Evolutionary conservation across 2,888 invertebrate genomes (phyloP).

Genomic region (Silvanus unidentatus): DNA sequence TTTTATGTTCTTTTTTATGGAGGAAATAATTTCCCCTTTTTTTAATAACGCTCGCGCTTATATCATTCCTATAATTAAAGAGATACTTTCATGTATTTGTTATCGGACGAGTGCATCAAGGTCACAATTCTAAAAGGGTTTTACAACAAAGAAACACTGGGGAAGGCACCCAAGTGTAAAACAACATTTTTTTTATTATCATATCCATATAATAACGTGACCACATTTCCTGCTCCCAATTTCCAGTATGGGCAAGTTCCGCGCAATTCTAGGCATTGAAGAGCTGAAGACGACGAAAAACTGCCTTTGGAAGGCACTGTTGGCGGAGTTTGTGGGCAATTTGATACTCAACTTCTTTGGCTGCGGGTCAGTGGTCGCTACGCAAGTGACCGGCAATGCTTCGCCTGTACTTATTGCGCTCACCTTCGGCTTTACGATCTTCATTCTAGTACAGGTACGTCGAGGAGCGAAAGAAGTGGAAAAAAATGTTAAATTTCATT

Average conservation of each 20-base stretch:
- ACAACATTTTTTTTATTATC: too few species aligned
- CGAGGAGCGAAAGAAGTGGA: neutral
- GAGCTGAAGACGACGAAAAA: slow-evolving; percentile 64
- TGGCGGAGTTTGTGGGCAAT: slow-evolving; percentile 85
- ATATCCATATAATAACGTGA: too few species aligned
- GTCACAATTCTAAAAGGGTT: too few species aligned
- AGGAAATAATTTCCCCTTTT: too few species aligned
- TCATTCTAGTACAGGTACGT: slow-evolving; percentile 64
- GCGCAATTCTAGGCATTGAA: slow-evolving; percentile 61
- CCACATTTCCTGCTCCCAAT: neutral
- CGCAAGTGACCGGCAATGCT: slow-evolving; percentile 34
- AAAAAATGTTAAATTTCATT: slow-evolving; percentile 5
- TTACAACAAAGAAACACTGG: too few species aligned
- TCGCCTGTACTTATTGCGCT: slow-evolving; percentile 69
- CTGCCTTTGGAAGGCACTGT: slow-evolving; percentile 69
- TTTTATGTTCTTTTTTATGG: too few species aligned
- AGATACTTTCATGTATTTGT: too few species aligned
- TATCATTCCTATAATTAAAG: too few species aligned
- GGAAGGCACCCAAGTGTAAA: too few species aligned
- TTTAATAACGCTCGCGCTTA: too few species aligned
- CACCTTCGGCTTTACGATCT: slow-evolving; percentile 81
- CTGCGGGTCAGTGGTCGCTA: slow-evolving; percentile 69
- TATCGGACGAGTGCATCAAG: too few species aligned
- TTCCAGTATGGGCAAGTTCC: slow-evolving; percentile 49
- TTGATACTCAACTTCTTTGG: slow-evolving; percentile 84